These are phyloP conservation scores for Fragum sueziense DNA, from an alignment of 2,888 invertebrate genomes.

Conservation along the genomic window DNA sequence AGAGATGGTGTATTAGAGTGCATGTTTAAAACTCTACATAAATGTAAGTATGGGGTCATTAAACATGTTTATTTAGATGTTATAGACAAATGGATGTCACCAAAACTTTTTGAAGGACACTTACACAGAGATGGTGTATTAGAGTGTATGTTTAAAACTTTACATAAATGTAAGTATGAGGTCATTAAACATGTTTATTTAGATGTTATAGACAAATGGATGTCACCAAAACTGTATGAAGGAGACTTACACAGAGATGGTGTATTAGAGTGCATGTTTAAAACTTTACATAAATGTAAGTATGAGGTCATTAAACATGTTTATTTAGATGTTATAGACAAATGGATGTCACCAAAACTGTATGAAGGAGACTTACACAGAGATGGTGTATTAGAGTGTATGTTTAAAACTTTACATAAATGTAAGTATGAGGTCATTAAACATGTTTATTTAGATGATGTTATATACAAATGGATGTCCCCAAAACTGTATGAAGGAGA, in stretches of 20 bases:
- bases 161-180: slow-evolving; percentile 63
- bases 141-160: slow-evolving; percentile 46
- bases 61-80: too few species aligned
- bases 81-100: slow-evolving; percentile 58
- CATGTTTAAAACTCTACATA: slow-evolving; percentile 50
- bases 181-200: too few species aligned
- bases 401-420: slow-evolving; percentile 51
- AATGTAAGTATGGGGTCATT: slow-evolving; percentile 67
- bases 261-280: slow-evolving; percentile 57
- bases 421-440: too few species aligned
- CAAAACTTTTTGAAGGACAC: slow-evolving; percentile 49
- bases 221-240: slow-evolving; percentile 43
- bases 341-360: slow-evolving; percentile 57
- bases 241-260: slow-evolving; percentile 49
- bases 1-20: slow-evolving; percentile 46
- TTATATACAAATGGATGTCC: slow-evolving; percentile 58
- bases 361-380: slow-evolving; percentile 49
- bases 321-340: slow-evolving; percentile 48
- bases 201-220: slow-evolving; percentile 60
- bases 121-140: slow-evolving; percentile 46
- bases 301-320: too few species aligned
- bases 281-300: slow-evolving; percentile 60
- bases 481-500: slow-evolving; percentile 54
- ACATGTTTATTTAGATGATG: slow-evolving; percentile 58
- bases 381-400: slow-evolving; percentile 42